These are phyloP conservation scores for Enteromius fasciolatus DNA, from an alignment of 2,797 vertebrate genomes.

Conservation along the genomic window DNA sequence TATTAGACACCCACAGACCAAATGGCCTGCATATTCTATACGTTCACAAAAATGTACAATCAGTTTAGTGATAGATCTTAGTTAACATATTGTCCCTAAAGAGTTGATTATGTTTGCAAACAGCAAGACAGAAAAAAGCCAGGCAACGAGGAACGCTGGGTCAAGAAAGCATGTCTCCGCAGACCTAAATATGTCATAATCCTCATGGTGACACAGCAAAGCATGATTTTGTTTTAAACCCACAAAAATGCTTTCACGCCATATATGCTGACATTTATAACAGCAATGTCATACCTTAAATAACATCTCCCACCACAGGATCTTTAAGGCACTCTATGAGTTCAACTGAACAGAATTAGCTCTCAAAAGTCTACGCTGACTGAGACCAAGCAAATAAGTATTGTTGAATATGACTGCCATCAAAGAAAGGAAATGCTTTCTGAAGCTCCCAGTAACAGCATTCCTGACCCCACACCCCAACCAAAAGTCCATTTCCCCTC, in stretches of 20 bases:
- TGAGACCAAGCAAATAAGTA: constrained; percentile 23
- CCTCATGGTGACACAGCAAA: background rate
- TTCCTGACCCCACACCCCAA: constrained; percentile 62
- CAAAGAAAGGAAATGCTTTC: constrained; percentile 51
- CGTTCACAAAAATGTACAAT: background rate
- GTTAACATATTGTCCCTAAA: background rate
- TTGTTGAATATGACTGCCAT: constrained; percentile 25
- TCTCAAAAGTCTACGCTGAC: constrained; percentile 1
- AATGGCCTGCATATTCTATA: background rate
- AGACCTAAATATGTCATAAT: constrained; percentile 7
- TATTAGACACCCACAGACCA: background rate
- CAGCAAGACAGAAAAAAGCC: background rate
- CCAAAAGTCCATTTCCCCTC: constrained; percentile 69
- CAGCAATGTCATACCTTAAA: background rate
- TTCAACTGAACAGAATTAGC: background rate
- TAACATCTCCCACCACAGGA: constrained; percentile 3
- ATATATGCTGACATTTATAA: background rate
- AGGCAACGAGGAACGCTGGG: background rate
- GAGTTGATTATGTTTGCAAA: background rate
- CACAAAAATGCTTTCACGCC: background rate
- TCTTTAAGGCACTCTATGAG: background rate
- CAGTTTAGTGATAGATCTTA: background rate
- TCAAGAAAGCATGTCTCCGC: background rate
- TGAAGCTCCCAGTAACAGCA: constrained; percentile 53
- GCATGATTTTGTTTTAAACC: background rate